Percentiles rank a stretch among this genome's conserved stretches.
Conservation (phyloP, 2,797 vertebrate genomes). For the Cuculus canorus region DNA sequence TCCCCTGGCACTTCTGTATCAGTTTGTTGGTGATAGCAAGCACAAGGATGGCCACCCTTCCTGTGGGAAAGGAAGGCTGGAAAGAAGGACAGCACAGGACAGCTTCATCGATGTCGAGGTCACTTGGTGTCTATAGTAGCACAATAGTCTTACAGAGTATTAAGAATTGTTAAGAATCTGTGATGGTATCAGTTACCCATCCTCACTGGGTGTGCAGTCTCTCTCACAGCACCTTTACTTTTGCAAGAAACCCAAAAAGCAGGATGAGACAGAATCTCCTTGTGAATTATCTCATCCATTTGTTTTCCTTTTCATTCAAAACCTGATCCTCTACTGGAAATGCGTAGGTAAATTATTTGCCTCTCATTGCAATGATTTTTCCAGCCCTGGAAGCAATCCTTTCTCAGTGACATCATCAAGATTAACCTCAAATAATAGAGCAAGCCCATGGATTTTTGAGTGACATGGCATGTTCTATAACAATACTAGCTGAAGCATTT, state of each 20-base stretch:
- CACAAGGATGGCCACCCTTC: not conserved
- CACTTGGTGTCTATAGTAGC: not conserved
- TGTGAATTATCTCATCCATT: constrained; percentile 14
- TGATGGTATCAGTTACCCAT: not conserved
- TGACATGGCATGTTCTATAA: not conserved
- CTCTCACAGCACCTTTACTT: not conserved
- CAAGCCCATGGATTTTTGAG: not conserved
- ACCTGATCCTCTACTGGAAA: constrained; percentile 24
- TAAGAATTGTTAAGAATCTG: not conserved
- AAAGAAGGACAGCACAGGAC: not conserved
- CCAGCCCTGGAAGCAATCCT: constrained; percentile 21
- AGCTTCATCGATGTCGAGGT: not conserved
- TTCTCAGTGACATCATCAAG: constrained; percentile 17
- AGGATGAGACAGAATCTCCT: not conserved
- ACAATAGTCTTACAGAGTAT: not conserved
- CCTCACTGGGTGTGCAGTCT: not conserved
- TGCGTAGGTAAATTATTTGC: constrained; percentile 4
- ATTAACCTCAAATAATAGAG: constrained; percentile 6
- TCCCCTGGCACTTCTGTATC: not conserved
- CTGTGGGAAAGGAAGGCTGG: not conserved
- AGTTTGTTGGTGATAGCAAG: not conserved
- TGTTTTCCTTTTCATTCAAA: constrained; percentile 32
- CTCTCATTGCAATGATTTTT: constrained; percentile 13
- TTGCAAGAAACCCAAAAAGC: not conserved
- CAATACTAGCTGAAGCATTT: constrained; percentile 13